These are phyloP conservation scores for Polylopha cassiicola DNA, from an alignment of 2,888 invertebrate species.

Conservation along the genomic window DNA sequence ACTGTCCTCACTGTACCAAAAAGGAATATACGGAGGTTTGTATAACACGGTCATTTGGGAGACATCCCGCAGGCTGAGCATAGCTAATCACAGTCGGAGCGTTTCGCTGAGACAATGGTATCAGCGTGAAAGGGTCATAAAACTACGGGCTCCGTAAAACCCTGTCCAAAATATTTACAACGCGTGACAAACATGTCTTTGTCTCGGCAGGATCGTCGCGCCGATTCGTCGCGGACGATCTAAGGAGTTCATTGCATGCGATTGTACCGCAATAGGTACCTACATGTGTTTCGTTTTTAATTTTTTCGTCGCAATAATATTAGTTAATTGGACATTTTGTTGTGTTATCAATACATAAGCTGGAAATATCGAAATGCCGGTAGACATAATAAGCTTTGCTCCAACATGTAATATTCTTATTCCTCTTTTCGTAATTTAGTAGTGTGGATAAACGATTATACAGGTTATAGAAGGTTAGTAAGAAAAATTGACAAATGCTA, in stretches of 20 bases:
- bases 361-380: no score
- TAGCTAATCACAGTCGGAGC: slow-evolving; percentile 57
- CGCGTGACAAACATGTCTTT: slow-evolving; percentile 71
- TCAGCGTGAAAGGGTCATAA: slow-evolving; percentile 69
- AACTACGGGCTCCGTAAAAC: slow-evolving; percentile 64
- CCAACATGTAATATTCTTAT: no score
- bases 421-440: no score
- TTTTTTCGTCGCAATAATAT: neutral
- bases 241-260: slow-evolving; percentile 46
- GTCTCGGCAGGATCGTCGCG: slow-evolving; percentile 63
- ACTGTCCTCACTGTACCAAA: slow-evolving; percentile 18
- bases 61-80: slow-evolving; percentile 45
- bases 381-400: no score
- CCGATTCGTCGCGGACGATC: slow-evolving; percentile 62
- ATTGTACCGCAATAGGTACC: slow-evolving; percentile 39
- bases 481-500: no score
- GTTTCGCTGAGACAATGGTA: slow-evolving; percentile 58
- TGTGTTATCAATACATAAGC: no score
- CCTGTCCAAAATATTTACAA: slow-evolving; percentile 74
- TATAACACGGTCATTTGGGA: slow-evolving; percentile 6
- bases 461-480: no score
- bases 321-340: no score
- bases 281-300: neutral
- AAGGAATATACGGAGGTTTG: slow-evolving; percentile 3
- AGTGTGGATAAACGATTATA: no score